Evolutionary conservation across 2,888 invertebrate genomes (phyloP), one percentile per base, ranked within the genome.

Genomic region (Hyposoter dolosus): DNA sequence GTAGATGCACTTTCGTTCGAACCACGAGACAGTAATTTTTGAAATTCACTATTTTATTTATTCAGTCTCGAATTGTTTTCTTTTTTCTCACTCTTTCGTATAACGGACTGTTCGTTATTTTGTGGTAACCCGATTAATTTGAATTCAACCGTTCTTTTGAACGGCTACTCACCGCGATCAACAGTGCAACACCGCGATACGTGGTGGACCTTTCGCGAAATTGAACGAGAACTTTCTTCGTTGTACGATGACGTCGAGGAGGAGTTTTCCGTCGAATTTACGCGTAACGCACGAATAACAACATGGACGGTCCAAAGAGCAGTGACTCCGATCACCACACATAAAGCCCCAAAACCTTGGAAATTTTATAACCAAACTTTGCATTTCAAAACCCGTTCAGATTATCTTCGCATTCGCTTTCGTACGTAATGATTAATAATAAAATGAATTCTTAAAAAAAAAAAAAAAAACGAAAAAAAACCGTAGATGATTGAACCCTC

Each of bases 261-360:
- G 76, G 66, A 80, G 65, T 43, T 76, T 32, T 71, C 71, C 4
- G n/a, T 65, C 45, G 79, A 40, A 56, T 72, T n/a, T 60, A 45
- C 78, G 56, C 63, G 74, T 43, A 63, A 63, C 23, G 68, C 71
- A 74, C 83, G 84, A 66, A 84, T 45, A 66, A 71, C 76, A 68
- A 81, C 82, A 60, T 81, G 81, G 80, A 85, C 63, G 76, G 82
- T 84, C 86, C 87, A 88, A 86, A 88, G 82, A 83, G 83, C 83
- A 65, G 71, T 74, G 56, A 85, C 71, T 80, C 63, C 82, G 82
- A 87, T 82, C 69, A 56, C 75, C 66, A 75, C 75, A 63, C 79
- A 83, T 78, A 60, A 81, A 63, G 35, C 82, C 63, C 43, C 72
- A 71, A 83, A 85, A 81, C 86, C 87, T 85, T 87, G 69, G 79